These are phyloP conservation scores for Nemopilema nomurai DNA, from an alignment of 30 jellyfish, hydroid and myxozoan species.

Conservation along the genomic window DNA sequence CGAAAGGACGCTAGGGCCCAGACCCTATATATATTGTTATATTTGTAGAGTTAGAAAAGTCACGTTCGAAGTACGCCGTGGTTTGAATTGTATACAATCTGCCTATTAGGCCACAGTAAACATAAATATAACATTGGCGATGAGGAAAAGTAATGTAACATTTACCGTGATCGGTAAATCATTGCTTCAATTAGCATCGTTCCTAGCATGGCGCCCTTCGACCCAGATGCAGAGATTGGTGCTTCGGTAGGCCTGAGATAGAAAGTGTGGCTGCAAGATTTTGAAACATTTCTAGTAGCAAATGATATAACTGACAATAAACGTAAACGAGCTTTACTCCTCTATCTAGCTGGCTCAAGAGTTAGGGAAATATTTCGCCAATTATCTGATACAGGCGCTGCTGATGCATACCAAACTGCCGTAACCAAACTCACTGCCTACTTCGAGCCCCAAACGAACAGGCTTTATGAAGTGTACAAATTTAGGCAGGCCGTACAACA, in stretches of 20 bases:
- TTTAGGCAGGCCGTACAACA: constrained; percentile 32
- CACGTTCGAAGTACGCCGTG: background rate
- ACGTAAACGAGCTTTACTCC: constrained; percentile 18
- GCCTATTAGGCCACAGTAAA: too few relatives aligned
- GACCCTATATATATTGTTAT: background rate
- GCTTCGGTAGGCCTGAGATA: constrained; percentile 37
- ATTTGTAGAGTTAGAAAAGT: background rate
- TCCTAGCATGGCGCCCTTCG: constrained; percentile 8
- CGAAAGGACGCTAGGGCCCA: background rate
- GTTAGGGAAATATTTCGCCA: constrained; percentile 18
- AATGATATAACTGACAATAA: constrained; percentile 27
- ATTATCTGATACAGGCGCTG: constrained; percentile 23
- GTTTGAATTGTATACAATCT: background rate
- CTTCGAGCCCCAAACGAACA: constrained; percentile 34
- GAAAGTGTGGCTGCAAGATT: constrained; percentile 23
- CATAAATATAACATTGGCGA: background rate
- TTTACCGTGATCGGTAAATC: background rate
- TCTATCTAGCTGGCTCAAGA: constrained; percentile 41
- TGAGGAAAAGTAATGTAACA: background rate
- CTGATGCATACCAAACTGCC: constrained; percentile 8
- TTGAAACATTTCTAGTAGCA: constrained; percentile 25
- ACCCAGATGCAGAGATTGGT: constrained; percentile 33
- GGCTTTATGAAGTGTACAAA: constrained; percentile 17
- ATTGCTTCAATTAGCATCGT: background rate
- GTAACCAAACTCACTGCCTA: constrained; percentile 14